Evolutionary conservation across 2,797 vertebrate genomes (phyloP).

Genomic region (Mionectes olivaceus): DNA sequence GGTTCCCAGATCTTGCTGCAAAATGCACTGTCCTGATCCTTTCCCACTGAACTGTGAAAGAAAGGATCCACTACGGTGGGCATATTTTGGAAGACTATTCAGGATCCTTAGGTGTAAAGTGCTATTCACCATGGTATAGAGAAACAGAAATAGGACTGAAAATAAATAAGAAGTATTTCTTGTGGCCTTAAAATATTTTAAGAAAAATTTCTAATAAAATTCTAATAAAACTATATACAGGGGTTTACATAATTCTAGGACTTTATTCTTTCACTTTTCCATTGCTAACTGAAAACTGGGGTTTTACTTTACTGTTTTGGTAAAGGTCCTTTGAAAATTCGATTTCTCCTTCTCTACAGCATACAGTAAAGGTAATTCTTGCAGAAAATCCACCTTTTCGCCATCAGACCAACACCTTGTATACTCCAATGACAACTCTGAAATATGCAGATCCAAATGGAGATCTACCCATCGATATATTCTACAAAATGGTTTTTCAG

Average conservation of each 20-base stretch:
- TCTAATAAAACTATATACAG: background rate
- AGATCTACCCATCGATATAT: conserved; percentile 88
- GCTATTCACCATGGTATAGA: background rate
- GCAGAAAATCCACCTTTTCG: conserved; percentile 88
- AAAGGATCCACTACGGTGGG: background rate
- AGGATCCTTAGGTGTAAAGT: background rate
- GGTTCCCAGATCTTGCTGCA: background rate
- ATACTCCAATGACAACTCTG: conserved; percentile 89
- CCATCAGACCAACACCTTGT: conserved; percentile 88
- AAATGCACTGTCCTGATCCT: background rate
- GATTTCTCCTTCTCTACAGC: conserved; percentile 72
- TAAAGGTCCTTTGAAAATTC: background rate
- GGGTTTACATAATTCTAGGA: background rate
- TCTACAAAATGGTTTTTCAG: conserved; percentile 91
- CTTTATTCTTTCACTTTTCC: background rate
- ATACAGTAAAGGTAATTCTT: conserved; percentile 86
- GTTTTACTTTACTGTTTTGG: background rate
- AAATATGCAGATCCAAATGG: conserved; percentile 88
- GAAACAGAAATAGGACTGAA: background rate
- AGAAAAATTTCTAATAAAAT: background rate
- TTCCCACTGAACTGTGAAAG: background rate
- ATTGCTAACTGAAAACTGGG: background rate
- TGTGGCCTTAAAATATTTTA: background rate
- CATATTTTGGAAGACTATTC: background rate
- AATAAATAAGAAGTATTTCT: background rate